Base-by-base conservation (phyloP, 2,797 vertebrate genomes). In the Paratrypauchen microcephalus region DNA sequence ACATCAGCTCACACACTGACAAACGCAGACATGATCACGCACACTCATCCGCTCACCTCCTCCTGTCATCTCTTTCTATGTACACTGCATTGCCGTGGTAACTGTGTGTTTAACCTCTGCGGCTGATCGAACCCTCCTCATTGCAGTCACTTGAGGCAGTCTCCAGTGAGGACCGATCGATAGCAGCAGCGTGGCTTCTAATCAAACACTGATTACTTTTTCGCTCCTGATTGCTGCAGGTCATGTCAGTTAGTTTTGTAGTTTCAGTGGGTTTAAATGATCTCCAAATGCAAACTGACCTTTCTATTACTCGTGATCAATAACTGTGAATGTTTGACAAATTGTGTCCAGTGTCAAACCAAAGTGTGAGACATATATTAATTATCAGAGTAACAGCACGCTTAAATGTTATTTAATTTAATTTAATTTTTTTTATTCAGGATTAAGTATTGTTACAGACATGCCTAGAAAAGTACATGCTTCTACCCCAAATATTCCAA, bases 181-280 rank as follows among this genome's bases (percentile, higher is more conserved):
- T 90, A 82, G 18, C 4, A 58, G 76, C 65, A 80, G 70, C 79
- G 68, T 76, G 81, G 76, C 83, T 74, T 83, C 83, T 80, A 87
- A 90, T 89, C 85, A 87, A 84, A 81, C 78, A 19, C 83, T 91
- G 90, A 91, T 91, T 89, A 86, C 86, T 87, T 89, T 87, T 73
- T 87, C 70, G 61, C 64, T 62, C 5, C 47, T 88, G 83, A 90
- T 79, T 82, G 85, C 77, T 52, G 73, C 59, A 78, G 84, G 79
- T 75, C 24, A 54, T 74, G 87, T 82, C 83, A 73, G 79, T 86
- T 73, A 5, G 77, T 76, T 81, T 64, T 73, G 88, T 69, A 47
- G 79, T 79, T 86, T 77, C 54, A 57, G 81, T 72, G 65, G 82
- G 85, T 86, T 85, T 68, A 61, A 86, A 86, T 78, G 75, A 82